Evolutionary conservation across 2,888 invertebrate species (phyloP), one percentile per base, ranked within the genome.

Genomic region (Lathronympha strigana): DNA sequence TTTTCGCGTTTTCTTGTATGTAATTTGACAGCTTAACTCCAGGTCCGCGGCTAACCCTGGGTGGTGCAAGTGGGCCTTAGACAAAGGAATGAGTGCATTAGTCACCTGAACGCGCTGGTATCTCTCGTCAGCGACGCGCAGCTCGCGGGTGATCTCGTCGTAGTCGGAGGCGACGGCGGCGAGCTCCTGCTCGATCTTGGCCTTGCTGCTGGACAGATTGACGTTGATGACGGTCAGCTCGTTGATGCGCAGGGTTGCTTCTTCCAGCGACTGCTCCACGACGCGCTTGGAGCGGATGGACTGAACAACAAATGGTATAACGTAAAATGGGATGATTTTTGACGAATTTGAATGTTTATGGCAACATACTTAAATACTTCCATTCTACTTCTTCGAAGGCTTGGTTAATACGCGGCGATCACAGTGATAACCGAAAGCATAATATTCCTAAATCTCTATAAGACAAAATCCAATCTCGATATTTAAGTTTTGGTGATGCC

Each of bases 81-180:
- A 13, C 3, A 13, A 19, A 13, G 6, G 5, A n/a, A 25, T 19
- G 13, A 1, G 15, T 23, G 9, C 75, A 73, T 2, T 36, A n/a
- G 15, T 8, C 83, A 94, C 94, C 93, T 95, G 93, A 73, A 98
- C 96, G 86, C 98, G 96, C 93, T 98, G 98, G 94, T 95, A 98
- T 92, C 98, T 96, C 92, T 98, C 98, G 86, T 98, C 98, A 82
- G 95, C 95, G 77, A 98, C 95, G 90, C 97, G 96, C 82, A 98
- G 94, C 90, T 98, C 98, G 93, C 98, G 98, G 89, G 97, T 97
- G 83, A 99, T 97, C 92, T 99, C 99, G 86, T 99, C 99, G 88
- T 99, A 98, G 92, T 99, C 99, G 76, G 97, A 95, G 75, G 98
- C 97, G 78, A 99, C 94, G 76, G 96, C 96, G 61, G 95, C 92